A percentile compares a stretch with the other conserved stretches of the same genome.
Evolutionary conservation across 1,140 invertebrate genomes (phyloP).

Genomic region (Heterodera carotae): DNA sequence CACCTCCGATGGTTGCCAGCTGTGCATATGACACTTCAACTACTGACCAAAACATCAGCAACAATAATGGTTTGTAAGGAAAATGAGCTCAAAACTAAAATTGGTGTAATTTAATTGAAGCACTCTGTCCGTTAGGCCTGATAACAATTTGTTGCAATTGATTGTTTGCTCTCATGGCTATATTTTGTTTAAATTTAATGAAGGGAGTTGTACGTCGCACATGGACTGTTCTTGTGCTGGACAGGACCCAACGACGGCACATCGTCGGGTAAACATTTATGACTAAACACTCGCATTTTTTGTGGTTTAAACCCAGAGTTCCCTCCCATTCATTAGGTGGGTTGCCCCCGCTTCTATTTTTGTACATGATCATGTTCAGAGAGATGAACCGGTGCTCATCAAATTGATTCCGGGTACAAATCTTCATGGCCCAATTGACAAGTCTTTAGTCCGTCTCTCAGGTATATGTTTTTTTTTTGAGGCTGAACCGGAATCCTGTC

Average conservation of each 20-base stretch:
- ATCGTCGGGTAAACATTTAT: conserved; percentile 32
- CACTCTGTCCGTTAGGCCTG: no score
- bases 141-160: no score
- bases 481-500: no score
- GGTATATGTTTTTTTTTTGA: conserved; percentile 32
- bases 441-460: conserved; percentile 45
- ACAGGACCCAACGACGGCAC: conserved; percentile 33
- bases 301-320: no score
- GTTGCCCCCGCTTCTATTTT: no score
- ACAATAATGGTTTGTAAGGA: no score
- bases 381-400: conserved; percentile 38
- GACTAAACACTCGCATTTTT: not conserved
- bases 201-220: not conserved
- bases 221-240: conserved; percentile 32
- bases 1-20: not conserved
- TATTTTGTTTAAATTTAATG: not conserved
- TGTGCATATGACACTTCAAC: not conserved
- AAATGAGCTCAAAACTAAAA: no score
- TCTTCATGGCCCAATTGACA: conserved; percentile 18
- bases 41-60: no score
- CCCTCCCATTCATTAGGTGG: no score
- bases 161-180: no score
- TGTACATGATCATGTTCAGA: no score
- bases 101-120: no score
- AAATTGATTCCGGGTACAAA: conserved; percentile 37